Evolutionary conservation across 2,113 vertebrate genomes (phyloP), one percentile per base, ranked within the genome.

Genomic region (Rafetus swinhoei): DNA sequence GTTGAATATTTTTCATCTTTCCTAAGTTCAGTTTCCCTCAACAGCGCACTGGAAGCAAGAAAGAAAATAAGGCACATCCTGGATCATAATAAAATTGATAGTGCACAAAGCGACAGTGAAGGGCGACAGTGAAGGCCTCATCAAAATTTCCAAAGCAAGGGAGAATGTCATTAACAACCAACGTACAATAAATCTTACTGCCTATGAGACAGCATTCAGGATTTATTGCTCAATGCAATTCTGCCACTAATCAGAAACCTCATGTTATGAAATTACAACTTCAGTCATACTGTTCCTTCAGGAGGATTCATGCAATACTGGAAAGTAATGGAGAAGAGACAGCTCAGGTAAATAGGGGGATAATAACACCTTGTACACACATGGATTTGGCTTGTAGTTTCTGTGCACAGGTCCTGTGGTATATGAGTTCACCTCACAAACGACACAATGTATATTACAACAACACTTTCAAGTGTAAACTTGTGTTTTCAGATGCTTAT

Each of bases 91-190:
- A 92, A 95, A 96, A 87, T 2, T 50, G 77, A 85, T 27, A 81
- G 16, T 2, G 57, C 21, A 29, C 54, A 45, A 2, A 5, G 53
- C 79, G 88, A 79, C n/a, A 95, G 74, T 60, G 86, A 93, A 95
- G 91, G 18, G 55, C 79, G 87, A 79, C n/a, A 95, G 74, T 60
- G 86, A 93, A 95, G 91, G 18, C 65, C 82, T 94, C 81, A 69
- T 7, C 1, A 81, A 92, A 65, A 16, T 84, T 65, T 87, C 62
- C 76, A 62, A 27, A 83, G 62, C 18, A 45, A 87, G 87, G 81
- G 90, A 92, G 50, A 89, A 25, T 0, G 7, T 79, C 25, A 79
- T 85, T 14, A 82, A 59, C 4, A 4, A 88, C 39, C 25, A 14
- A 12, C 45, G n/a, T 9, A 54, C 69, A 79, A 59, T 18, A 89